Evolutionary conservation across 2,888 invertebrate genomes (phyloP).

Genomic region (Eupithecia inturbata): DNA sequence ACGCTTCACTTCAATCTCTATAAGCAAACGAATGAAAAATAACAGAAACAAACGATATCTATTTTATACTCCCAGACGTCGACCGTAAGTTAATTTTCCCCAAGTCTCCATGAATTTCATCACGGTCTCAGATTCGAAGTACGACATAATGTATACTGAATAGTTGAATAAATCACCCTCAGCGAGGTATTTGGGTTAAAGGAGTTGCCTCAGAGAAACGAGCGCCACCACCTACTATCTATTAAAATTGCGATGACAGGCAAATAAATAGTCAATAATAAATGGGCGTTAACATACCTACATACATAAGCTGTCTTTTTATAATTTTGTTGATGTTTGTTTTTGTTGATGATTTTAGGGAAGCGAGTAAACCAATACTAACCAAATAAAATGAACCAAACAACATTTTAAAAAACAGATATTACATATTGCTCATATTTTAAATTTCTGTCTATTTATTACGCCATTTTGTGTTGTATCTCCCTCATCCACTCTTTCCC

Average conservation of each 20-base stretch:
- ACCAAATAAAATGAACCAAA: no score
- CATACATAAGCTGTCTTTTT: no score
- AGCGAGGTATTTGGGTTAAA: slow-evolving; percentile 4
- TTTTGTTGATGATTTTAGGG: no score
- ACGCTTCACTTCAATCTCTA: neutral
- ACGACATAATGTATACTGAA: slow-evolving; percentile 62
- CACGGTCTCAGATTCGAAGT: slow-evolving; percentile 59
- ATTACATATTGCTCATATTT: no score
- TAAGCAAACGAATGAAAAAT: neutral
- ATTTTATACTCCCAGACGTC: neutral
- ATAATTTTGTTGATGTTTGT: no score
- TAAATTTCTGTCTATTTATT: no score
- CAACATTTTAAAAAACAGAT: no score
- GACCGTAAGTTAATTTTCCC: slow-evolving; percentile 18
- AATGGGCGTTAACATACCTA: neutral
- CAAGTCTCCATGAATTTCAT: slow-evolving; percentile 48
- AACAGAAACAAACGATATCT: neutral
- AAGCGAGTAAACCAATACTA: no score
- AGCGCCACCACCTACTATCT: neutral
- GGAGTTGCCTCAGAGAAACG: neutral
- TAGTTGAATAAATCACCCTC: slow-evolving; percentile 65
- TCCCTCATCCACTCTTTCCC: no score
- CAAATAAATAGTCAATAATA: neutral
- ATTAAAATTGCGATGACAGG: neutral
- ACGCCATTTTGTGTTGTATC: no score